phyloP scores from a whole-genome alignment of 2,797 vertebrate species.

The Poeciliopsis turneri region DNA sequence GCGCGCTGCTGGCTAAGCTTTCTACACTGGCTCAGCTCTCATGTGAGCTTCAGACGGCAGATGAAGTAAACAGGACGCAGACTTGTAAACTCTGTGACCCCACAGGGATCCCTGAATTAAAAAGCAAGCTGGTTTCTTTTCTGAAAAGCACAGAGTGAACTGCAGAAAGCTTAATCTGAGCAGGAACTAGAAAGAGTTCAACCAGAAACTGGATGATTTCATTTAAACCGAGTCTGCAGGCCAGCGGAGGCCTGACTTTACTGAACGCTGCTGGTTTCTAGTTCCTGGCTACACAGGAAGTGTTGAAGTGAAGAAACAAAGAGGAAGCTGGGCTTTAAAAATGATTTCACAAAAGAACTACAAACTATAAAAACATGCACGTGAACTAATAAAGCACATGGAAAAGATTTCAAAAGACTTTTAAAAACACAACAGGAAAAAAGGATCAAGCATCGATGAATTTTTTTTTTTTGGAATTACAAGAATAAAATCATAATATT shows the following conservation, averaged over 20 bases:
- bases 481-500: no score
- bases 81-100: neutral
- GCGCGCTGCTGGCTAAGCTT: neutral
- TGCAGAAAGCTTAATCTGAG: neutral
- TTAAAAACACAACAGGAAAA: neutral
- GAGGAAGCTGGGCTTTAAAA: neutral
- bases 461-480: no score
- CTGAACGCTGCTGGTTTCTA: no score
- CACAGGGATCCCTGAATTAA: neutral
- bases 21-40: neutral
- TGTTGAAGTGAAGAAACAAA: neutral
- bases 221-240: neutral
- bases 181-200: neutral
- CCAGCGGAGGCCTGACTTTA: neutral
- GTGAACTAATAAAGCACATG: neutral
- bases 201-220: neutral
- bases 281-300: conserved; percentile 9
- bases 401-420: neutral
- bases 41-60: conserved; percentile 8
- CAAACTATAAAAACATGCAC: neutral
- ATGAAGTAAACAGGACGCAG: conserved; percentile 1
- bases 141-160: neutral
- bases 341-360: neutral
- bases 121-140: neutral
- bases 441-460: neutral